Percentiles rank a stretch among this genome's conserved stretches.
phyloP scores from a whole-genome alignment of 2,797 vertebrate species.

The Antrozous pallidus region DNA sequence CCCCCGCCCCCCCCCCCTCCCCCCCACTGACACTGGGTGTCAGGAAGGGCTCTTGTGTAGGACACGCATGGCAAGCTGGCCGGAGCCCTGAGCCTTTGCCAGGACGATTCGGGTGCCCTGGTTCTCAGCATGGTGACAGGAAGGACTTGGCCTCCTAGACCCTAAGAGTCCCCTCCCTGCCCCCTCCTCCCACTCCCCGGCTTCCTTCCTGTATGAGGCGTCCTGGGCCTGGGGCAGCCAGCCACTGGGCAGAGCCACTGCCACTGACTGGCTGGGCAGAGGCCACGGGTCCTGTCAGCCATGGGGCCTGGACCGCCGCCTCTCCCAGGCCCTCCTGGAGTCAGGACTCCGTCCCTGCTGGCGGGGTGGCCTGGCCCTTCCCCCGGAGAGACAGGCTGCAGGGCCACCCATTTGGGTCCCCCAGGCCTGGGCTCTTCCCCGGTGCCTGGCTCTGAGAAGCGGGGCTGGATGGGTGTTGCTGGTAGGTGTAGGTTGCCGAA shows the following conservation, averaged over 20 bases:
- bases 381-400: background rate
- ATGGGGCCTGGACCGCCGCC: no score
- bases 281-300: background rate
- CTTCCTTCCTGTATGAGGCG: background rate
- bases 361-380: background rate
- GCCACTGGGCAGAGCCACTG: background rate
- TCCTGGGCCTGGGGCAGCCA: background rate
- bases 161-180: background rate
- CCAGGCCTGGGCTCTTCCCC: no score
- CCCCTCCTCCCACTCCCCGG: no score
- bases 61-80: background rate
- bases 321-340: background rate
- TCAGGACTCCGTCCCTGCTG: background rate
- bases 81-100: background rate
- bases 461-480: background rate
- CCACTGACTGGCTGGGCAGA: background rate
- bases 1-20: rapidly evolving
- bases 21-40: no score
- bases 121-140: background rate
- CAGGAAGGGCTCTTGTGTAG: background rate
- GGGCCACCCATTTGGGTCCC: background rate
- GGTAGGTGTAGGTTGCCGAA: slow-evolving; percentile 17
- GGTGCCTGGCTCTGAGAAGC: background rate
- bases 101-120: background rate
- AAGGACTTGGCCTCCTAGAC: background rate